Evolutionary conservation across 2,888 invertebrate genomes (phyloP).

Genomic region (Ormyrus pomaceus): DNA sequence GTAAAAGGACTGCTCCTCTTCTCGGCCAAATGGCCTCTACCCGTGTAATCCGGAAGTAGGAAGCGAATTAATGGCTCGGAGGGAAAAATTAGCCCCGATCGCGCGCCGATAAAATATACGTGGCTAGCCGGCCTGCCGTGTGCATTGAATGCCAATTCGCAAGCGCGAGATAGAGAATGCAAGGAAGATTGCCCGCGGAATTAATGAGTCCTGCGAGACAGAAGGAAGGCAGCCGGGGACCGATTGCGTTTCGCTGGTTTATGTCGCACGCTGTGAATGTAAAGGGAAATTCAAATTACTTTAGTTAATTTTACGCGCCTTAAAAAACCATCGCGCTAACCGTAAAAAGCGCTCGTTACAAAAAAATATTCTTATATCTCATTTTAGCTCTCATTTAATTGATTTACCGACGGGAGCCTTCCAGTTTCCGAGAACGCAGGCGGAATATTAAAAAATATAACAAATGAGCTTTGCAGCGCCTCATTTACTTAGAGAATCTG

Average conservation of each 20-base stretch:
- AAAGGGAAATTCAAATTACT: not conserved
- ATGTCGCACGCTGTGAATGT: not conserved
- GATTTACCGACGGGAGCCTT: too few species aligned
- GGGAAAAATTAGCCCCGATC: conserved; percentile 55
- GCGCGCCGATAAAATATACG: conserved; percentile 51
- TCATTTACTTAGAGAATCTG: not conserved
- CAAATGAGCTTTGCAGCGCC: not conserved
- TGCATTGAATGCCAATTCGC: conserved; percentile 38
- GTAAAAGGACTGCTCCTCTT: conserved; percentile 4
- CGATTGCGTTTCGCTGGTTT: conserved; percentile 16
- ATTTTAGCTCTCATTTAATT: too few species aligned
- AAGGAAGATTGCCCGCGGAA: conserved; percentile 45
- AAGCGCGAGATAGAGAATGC: not conserved
- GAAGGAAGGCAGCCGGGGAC: conserved; percentile 21
- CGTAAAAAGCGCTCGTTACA: too few species aligned
- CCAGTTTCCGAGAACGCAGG: too few species aligned
- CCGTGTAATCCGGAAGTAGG: conserved; percentile 52
- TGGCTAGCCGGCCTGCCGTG: not conserved
- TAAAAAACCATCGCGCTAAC: too few species aligned
- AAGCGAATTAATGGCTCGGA: conserved; percentile 53
- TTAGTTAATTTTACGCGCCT: too few species aligned
- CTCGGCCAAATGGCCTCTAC: conserved; percentile 16
- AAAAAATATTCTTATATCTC: too few species aligned
- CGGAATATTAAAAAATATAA: not conserved
- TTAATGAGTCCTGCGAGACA: conserved; percentile 54